phyloP scores from a whole-genome alignment of 2,888 invertebrate genomes.

The Yponomeuta evonymella region DNA sequence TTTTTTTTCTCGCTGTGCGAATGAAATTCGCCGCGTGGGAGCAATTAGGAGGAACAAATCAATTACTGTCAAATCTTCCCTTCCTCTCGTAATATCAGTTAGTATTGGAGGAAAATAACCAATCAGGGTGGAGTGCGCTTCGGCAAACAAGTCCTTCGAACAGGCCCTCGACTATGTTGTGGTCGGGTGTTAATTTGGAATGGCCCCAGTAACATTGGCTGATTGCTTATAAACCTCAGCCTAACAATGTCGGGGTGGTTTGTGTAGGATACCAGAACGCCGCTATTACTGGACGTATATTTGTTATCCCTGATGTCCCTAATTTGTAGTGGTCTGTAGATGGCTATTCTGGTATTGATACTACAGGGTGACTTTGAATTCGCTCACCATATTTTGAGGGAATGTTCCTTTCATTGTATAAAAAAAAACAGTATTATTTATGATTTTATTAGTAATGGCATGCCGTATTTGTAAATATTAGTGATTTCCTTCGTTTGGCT shows the following conservation, averaged over 20 bases:
- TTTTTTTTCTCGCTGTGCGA: conserved; percentile 12
- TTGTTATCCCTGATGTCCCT: background rate
- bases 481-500: too few relatives aligned
- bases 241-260: conserved; percentile 41
- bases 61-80: conserved; percentile 49
- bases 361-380: too few relatives aligned
- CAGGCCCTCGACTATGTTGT: conserved; percentile 46
- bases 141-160: conserved; percentile 33
- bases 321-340: conserved; percentile 10
- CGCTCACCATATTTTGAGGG: too few relatives aligned
- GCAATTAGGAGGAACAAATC: conserved; percentile 39
- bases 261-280: conserved; percentile 1
- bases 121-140: conserved; percentile 41
- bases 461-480: too few relatives aligned
- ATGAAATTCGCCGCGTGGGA: conserved; percentile 6
- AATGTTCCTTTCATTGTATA: too few relatives aligned
- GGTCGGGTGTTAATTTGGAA: conserved; percentile 53
- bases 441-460: too few relatives aligned
- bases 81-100: conserved; percentile 33
- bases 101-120: conserved; percentile 48
- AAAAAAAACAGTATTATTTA: too few relatives aligned
- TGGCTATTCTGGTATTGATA: background rate
- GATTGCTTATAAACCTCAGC: conserved; percentile 45
- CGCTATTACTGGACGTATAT: background rate
- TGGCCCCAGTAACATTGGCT: conserved; percentile 41